These are phyloP conservation scores for Mandrillus leucophaeus DNA, from an alignment of 2,113 vertebrate species.

Conservation along the genomic window DNA sequence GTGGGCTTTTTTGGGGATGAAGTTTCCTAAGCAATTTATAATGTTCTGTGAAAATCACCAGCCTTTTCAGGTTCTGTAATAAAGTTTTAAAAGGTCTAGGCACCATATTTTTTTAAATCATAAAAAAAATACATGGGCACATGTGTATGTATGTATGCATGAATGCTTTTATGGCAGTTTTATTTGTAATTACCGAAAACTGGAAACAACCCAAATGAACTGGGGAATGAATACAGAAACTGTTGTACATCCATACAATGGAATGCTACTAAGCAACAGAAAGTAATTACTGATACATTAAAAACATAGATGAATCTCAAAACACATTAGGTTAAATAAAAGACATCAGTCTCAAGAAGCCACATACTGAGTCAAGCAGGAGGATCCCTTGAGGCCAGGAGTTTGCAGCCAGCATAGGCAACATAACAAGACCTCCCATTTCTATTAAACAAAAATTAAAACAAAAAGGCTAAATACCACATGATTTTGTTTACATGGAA, in stretches of 20 bases:
- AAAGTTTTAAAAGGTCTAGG: background rate
- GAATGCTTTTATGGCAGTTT: background rate
- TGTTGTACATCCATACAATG: background rate
- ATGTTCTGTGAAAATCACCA: background rate
- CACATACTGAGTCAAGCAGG: background rate
- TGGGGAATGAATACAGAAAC: background rate
- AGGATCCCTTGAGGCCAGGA: background rate
- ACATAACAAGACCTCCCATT: background rate
- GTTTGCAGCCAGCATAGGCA: background rate
- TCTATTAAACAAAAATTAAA: background rate
- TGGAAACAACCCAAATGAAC: background rate
- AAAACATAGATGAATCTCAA: slow-evolving; percentile 4
- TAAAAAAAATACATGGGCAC: background rate
- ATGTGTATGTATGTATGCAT: background rate
- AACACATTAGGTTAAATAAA: background rate
- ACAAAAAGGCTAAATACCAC: background rate
- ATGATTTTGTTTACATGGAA: background rate
- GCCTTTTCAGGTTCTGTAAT: background rate
- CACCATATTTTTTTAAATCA: background rate
- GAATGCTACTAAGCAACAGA: slow-evolving; percentile 13
- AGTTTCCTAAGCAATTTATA: slow-evolving; percentile 32
- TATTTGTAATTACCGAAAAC: slow-evolving; percentile 19
- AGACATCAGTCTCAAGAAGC: background rate
- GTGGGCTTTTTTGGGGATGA: background rate
- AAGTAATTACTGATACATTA: slow-evolving; percentile 13